phyloP scores from a whole-genome alignment of 2,113 vertebrate genomes.

The Hippocampus guttulatus region DNA sequence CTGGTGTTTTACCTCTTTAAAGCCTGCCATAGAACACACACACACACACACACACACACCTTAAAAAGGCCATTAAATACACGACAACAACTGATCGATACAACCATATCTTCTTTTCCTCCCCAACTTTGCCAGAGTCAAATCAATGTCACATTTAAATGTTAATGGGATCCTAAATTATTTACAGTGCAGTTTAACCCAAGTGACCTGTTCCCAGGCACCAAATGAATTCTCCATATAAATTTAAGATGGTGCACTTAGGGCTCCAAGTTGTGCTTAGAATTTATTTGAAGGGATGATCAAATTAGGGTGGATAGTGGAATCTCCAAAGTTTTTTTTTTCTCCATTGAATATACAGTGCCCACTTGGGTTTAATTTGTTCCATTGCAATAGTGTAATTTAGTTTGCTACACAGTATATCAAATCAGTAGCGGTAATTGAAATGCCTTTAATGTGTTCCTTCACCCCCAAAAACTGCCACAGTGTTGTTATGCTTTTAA shows the following conservation, averaged over 20 bases:
- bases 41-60: neutral
- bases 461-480: neutral
- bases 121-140: conserved; percentile 47
- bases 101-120: conserved; percentile 14
- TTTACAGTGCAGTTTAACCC: conserved; percentile 68
- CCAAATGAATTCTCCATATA: conserved; percentile 55
- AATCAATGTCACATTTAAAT: conserved; percentile 78
- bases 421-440: neutral
- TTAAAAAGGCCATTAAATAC: neutral
- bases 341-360: neutral
- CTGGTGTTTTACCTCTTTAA: neutral
- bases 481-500: neutral
- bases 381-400: neutral
- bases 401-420: neutral
- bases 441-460: neutral
- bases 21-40: neutral
- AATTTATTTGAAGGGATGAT: conserved; percentile 11
- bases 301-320: neutral
- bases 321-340: neutral
- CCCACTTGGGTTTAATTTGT: neutral
- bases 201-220: conserved; percentile 63
- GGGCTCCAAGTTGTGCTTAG: conserved; percentile 26
- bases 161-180: conserved; percentile 77
- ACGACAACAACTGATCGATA: neutral
- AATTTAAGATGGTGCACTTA: conserved; percentile 55